A percentile compares a stretch with the other conserved stretches of the same genome.
These are phyloP conservation scores for Okamejei kenojei DNA, from an alignment of 2,797 vertebrate species.

Conservation along the genomic window DNA sequence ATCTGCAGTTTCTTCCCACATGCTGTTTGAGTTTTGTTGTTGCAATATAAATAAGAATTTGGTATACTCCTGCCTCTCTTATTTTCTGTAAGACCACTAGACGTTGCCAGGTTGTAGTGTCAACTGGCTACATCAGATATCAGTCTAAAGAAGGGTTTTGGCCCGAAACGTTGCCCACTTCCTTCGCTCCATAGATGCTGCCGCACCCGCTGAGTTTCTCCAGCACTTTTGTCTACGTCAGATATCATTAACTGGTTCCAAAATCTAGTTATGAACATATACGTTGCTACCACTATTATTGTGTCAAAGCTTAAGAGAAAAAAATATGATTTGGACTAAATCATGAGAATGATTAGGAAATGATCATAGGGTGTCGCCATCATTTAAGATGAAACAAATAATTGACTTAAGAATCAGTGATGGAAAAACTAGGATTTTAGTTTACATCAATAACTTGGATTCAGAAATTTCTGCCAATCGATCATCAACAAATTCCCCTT, in stretches of 20 bases:
- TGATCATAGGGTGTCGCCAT: background rate
- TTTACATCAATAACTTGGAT: background rate
- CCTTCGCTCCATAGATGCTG: too few relatives aligned
- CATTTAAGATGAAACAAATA: background rate
- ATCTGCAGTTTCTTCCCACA: too few relatives aligned
- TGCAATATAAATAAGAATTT: background rate
- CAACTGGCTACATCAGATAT: too few relatives aligned
- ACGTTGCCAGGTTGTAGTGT: too few relatives aligned
- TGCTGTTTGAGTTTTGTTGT: background rate
- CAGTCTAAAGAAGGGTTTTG: too few relatives aligned
- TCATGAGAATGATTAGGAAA: background rate
- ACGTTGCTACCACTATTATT: too few relatives aligned
- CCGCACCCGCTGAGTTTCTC: too few relatives aligned
- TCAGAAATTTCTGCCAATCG: background rate
- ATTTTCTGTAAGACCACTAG: background rate
- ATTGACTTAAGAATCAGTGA: background rate
- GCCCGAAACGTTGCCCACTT: too few relatives aligned
- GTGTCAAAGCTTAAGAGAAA: background rate
- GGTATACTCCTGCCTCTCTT: background rate
- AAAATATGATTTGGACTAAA: background rate
- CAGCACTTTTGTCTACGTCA: too few relatives aligned
- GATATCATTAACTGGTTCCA: too few relatives aligned
- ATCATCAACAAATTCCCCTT: background rate
- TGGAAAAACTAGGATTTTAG: background rate
- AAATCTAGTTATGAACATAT: too few relatives aligned